Base-by-base conservation (phyloP, 1,140 invertebrate genomes). In the Platorchestia sp. region DNA sequence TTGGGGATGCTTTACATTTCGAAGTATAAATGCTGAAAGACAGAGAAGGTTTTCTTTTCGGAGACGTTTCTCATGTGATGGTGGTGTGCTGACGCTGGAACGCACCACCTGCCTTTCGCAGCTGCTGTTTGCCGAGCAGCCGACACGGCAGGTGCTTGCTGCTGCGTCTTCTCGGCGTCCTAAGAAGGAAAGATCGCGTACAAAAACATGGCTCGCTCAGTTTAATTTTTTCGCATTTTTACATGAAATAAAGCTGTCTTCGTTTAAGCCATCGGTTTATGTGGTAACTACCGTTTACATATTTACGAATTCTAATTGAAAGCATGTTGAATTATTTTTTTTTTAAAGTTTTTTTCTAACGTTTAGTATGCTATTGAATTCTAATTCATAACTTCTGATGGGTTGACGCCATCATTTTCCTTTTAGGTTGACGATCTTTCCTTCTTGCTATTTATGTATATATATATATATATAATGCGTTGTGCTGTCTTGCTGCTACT, bases 111-210 rank as follows among this genome's bases (percentile, higher is more conserved):
- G 43, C 95, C 53, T 44, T 95, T 42, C n/a, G 95, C 51, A 53
- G 95, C 95, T 86, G 53, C 75, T 95, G 53, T 95, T 59, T 86
- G 95, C 41, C 42, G 43, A 41, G 95, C 10, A 43, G 95, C 95
- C 41, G 10, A 86, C 95, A 41, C 90, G 27, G 45, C 14, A 22
- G 45, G 14, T 93, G 10, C 51, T 45, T 36, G 14, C 27, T 45
- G 40, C 40, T 86, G 86, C n/a, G 86, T 86, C 45, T 27, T 36
- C 36, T 36, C 59, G 14, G 36, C 59, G 10, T 75, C 59, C 59
- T 36, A 75, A 75, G 59, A 75, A 75, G 27, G 59, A 75, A 75
- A 75, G 59, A 36, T 27, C 1, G 59, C 36, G 14, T 75, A 10
- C 59, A 22, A 75, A 75, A 75, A 75, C n/a, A 36, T 22, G 59